These are phyloP conservation scores for Telmatochromis sp. DNA, from an alignment of 2,113 vertebrate genomes.

Conservation along the genomic window DNA sequence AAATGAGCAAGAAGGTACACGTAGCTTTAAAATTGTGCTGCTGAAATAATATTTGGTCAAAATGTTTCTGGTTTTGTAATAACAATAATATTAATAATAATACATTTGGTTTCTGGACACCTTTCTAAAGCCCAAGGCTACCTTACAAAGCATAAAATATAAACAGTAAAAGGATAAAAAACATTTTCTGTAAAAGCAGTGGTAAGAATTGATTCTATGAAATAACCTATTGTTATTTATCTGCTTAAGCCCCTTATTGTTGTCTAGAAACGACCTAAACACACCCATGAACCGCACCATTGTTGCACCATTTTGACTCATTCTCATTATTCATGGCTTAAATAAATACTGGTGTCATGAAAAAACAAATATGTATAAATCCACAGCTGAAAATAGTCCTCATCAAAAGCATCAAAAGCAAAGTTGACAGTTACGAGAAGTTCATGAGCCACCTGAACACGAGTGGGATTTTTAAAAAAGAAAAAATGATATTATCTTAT, in stretches of 20 bases:
- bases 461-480: not conserved
- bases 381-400: not conserved
- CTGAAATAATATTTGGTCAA: not conserved
- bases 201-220: not conserved
- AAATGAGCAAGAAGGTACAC: not conserved
- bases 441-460: not conserved
- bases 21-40: not conserved
- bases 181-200: not conserved
- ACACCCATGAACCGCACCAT: not conserved
- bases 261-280: not conserved
- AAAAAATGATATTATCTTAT: not conserved
- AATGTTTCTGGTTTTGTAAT: not conserved
- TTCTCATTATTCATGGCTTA: not conserved
- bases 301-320: not conserved
- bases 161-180: not conserved
- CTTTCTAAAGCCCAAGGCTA: not conserved
- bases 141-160: not conserved
- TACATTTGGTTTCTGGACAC: not conserved
- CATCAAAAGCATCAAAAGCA: not conserved
- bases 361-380: not conserved
- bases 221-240: not conserved
- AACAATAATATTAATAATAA: not conserved
- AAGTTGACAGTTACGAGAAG: not conserved
- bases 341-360: not conserved
- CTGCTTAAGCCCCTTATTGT: not conserved